phyloP scores from a whole-genome alignment of 2,113 vertebrate species.

The Leptodactylus fuscus region DNA sequence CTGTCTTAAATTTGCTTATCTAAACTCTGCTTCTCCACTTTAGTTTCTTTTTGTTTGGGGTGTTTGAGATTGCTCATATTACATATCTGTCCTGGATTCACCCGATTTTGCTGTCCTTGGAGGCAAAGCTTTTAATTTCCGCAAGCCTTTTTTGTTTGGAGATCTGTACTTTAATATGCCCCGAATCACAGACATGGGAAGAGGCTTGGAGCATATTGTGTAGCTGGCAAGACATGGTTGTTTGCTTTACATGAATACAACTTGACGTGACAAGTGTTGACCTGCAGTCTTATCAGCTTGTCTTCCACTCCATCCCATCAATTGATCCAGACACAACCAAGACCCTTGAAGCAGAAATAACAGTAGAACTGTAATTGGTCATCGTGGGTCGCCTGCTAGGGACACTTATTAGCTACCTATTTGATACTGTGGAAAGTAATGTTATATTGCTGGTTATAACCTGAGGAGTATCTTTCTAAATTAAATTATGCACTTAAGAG shows the following conservation, averaged over 20 bases:
- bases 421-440: too few species aligned
- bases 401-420: conserved; percentile 65
- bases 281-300: conserved; percentile 72
- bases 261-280: conserved; percentile 71
- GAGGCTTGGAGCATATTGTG: conserved; percentile 63
- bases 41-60: not conserved
- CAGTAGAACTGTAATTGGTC: conserved; percentile 70
- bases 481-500: not conserved
- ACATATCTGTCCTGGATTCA: conserved; percentile 39
- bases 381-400: conserved; percentile 70
- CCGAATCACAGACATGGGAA: conserved; percentile 53
- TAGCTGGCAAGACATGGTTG: conserved; percentile 64
- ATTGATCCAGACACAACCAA: conserved; percentile 70
- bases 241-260: conserved; percentile 65
- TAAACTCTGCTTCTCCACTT: not conserved
- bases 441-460: not conserved
- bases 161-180: conserved; percentile 52
- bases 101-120: conserved; percentile 19
- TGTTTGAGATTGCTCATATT: conserved; percentile 12
- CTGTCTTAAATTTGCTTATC: not conserved
- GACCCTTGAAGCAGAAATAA: conserved; percentile 71
- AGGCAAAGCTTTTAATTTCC: conserved; percentile 32
- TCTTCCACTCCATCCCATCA: conserved; percentile 70
- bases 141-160: conserved; percentile 30
- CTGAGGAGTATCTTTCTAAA: not conserved